Percentiles rank a stretch among this genome's conserved stretches.
Conservation (phyloP, 2,797 vertebrate species). For the Galagoides demidoff region DNA sequence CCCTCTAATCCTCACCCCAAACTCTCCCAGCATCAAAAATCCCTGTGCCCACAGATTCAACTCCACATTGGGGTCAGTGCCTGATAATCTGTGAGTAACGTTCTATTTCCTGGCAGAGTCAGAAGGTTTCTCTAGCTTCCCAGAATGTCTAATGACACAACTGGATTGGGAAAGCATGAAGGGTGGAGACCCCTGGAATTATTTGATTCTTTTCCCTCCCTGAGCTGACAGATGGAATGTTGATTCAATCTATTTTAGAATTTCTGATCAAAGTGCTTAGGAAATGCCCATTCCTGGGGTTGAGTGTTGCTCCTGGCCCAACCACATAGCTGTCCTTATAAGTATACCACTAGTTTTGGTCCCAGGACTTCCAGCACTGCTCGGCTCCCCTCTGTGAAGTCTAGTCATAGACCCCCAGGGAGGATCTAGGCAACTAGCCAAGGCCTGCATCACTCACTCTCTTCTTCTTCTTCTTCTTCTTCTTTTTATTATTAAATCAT, state of each 20-base stretch:
- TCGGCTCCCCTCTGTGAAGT: neutral
- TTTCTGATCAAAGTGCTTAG: neutral
- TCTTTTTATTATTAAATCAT: too few relatives aligned
- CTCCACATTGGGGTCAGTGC: accelerated
- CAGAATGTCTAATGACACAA: neutral
- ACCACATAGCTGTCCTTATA: neutral
- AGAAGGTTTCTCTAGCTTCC: neutral
- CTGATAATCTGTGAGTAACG: neutral
- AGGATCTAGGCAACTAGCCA: neutral
- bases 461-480: too few relatives aligned
- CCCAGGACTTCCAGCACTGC: neutral
- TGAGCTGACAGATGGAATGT: neutral
- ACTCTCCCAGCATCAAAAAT: neutral
- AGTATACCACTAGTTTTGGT: neutral
- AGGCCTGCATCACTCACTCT: accelerated
- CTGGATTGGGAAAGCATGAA: neutral
- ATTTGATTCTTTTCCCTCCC: neutral
- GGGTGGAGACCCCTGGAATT: neutral
- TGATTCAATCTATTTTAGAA: neutral
- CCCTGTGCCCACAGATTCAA: neutral
- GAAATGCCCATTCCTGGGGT: neutral
- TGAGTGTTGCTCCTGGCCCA: neutral
- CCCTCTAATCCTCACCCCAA: neutral
- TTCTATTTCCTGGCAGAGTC: neutral
- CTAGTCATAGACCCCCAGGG: neutral